These are phyloP conservation scores for Polypedilum vanderplanki DNA, from an alignment of 1,140 invertebrate genomes.

Conservation along the genomic window DNA sequence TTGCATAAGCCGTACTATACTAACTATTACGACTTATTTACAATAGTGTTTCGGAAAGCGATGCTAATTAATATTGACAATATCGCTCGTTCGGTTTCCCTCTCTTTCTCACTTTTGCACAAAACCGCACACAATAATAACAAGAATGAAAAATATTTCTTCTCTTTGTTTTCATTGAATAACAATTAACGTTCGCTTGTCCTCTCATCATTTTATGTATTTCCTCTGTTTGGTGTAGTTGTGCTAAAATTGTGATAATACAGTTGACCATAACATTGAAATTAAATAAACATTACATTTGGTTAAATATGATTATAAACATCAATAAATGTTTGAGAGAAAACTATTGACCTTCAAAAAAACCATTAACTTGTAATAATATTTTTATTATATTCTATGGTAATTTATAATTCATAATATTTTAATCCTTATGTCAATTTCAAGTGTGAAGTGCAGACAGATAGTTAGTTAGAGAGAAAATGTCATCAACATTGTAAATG, in stretches of 20 bases:
- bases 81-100: not conserved
- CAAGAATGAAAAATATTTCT: not conserved
- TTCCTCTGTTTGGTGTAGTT: not conserved
- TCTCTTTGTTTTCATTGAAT: not conserved
- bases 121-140: too few species aligned
- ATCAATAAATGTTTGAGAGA: too few species aligned
- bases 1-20: not conserved
- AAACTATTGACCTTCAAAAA: too few species aligned
- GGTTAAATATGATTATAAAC: too few species aligned
- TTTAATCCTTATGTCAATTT: not conserved
- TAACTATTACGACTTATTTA: not conserved
- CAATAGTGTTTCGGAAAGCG: not conserved
- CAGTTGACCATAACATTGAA: conserved; percentile 4
- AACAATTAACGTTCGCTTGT: not conserved
- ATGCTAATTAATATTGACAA: conserved; percentile 1
- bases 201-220: not conserved
- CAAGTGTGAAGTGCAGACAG: not conserved
- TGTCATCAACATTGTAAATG: not conserved
- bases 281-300: not conserved
- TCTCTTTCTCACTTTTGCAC: not conserved
- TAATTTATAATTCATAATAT: not conserved
- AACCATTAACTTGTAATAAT: too few species aligned
- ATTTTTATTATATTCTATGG: too few species aligned
- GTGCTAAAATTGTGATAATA: not conserved
- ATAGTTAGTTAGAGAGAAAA: not conserved